Conservation (phyloP, 1,140 invertebrate species). For the Pseudomyrmex concolor region DNA sequence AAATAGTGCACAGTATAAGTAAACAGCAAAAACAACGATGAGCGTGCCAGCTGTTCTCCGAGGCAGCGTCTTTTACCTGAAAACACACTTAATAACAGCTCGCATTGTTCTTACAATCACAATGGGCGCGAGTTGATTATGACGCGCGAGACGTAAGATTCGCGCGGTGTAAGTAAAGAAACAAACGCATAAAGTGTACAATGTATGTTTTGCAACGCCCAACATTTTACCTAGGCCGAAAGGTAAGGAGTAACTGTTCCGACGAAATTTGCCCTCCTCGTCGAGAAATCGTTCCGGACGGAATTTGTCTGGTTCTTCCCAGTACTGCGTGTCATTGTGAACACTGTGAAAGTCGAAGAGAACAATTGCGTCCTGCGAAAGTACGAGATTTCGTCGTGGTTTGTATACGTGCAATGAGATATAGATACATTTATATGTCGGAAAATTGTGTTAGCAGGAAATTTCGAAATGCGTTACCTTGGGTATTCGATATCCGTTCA, state of each 20-base stretch:
- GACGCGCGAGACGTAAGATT: conserved; percentile 3
- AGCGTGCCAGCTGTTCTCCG: conserved; percentile 87
- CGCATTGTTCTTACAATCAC: conserved; percentile 22
- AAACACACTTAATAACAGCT: conserved; percentile 69
- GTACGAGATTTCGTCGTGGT: conserved; percentile 14
- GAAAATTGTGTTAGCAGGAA: conserved; percentile 18
- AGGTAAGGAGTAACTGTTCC: conserved; percentile 87
- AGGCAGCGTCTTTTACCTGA: conserved; percentile 87
- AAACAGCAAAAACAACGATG: conserved; percentile 86
- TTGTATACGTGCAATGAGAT: background rate
- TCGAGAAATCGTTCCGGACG: conserved; percentile 90
- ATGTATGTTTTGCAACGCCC: background rate
- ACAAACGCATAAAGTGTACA: background rate
- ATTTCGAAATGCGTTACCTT: conserved; percentile 83
- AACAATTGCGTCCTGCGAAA: conserved; percentile 87
- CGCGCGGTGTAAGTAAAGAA: background rate
- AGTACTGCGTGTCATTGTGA: conserved; percentile 88
- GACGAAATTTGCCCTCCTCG: conserved; percentile 86
- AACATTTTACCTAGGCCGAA: conserved; percentile 88
- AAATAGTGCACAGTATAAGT: conserved; percentile 86
- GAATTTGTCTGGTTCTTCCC: conserved; percentile 90
- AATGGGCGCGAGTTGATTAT: conserved; percentile 42
- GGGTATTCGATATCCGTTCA: conserved; percentile 88
- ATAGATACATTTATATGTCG: background rate
- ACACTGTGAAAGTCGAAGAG: conserved; percentile 89